A percentile compares a stretch with the other conserved stretches of the same genome.
phyloP scores from a whole-genome alignment of 2,113 vertebrate genomes.

The Carollia perspicillata region DNA sequence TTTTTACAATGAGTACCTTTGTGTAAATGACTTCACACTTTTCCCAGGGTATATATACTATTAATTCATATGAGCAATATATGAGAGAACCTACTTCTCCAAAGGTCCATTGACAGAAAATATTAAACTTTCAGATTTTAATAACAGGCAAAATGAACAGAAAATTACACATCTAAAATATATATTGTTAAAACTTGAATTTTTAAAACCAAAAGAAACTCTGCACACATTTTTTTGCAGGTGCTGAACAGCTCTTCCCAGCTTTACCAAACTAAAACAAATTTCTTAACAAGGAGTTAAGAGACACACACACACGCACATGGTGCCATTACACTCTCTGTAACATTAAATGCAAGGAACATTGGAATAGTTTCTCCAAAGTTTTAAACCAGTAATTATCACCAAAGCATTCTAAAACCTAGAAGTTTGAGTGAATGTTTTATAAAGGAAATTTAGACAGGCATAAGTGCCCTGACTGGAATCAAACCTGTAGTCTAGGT shows the following conservation, averaged over 20 bases:
- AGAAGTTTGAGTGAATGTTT: not conserved
- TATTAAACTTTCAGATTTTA: not conserved
- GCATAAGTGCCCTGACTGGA: too few species aligned
- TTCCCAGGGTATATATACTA: not conserved
- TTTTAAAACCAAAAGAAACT: not conserved
- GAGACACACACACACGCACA: not conserved
- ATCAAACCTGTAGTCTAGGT: too few species aligned
- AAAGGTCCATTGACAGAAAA: not conserved
- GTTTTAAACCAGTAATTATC: not conserved
- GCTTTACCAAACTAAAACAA: not conserved
- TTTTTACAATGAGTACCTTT: not conserved
- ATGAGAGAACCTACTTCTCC: not conserved
- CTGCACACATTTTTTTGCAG: not conserved
- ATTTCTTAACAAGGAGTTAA: not conserved
- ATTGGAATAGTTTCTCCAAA: not conserved
- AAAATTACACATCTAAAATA: not conserved
- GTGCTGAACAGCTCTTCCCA: not conserved
- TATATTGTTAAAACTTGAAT: not conserved
- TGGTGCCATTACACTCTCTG: not conserved
- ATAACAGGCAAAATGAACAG: not conserved
- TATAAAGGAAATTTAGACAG: not conserved
- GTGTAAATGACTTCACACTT: not conserved
- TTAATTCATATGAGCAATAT: not conserved
- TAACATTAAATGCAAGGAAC: not conserved
- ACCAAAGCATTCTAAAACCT: not conserved